phyloP scores from a whole-genome alignment of 1,140 invertebrate genomes.

The Cydia amplana region DNA sequence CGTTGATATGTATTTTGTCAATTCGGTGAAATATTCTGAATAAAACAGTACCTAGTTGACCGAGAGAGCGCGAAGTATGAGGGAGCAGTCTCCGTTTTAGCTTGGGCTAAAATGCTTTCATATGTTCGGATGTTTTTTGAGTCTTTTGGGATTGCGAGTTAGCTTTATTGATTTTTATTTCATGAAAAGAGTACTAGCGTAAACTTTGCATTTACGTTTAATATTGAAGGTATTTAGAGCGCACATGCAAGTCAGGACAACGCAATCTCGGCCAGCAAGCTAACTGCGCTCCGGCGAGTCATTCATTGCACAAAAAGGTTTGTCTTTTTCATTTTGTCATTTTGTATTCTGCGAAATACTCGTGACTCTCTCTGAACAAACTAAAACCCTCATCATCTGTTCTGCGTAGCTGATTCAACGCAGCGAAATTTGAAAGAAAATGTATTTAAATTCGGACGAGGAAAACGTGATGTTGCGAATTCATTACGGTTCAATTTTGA shows the following conservation, averaged over 20 bases:
- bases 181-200: background rate
- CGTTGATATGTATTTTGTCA: no score
- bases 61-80: no score
- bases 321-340: constrained; percentile 10
- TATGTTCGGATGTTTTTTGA: no score
- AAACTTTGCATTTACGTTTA: background rate
- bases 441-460: constrained; percentile 2
- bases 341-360: background rate
- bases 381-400: background rate
- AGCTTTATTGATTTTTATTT: no score
- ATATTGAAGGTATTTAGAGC: constrained; percentile 3
- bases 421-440: background rate
- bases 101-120: no score
- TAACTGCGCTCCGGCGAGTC: constrained; percentile 6
- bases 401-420: background rate
- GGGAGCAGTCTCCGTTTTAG: no score
- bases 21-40: no score
- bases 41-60: no score
- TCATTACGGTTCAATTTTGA: background rate
- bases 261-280: constrained; percentile 11
- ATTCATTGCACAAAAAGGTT: background rate
- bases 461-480: background rate
- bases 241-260: background rate
- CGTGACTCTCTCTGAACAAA: background rate
- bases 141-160: no score